Evolutionary conservation across 2,888 invertebrate species (phyloP), one percentile per base, ranked within the genome.

Genomic region (Eucera pruinosa): DNA sequence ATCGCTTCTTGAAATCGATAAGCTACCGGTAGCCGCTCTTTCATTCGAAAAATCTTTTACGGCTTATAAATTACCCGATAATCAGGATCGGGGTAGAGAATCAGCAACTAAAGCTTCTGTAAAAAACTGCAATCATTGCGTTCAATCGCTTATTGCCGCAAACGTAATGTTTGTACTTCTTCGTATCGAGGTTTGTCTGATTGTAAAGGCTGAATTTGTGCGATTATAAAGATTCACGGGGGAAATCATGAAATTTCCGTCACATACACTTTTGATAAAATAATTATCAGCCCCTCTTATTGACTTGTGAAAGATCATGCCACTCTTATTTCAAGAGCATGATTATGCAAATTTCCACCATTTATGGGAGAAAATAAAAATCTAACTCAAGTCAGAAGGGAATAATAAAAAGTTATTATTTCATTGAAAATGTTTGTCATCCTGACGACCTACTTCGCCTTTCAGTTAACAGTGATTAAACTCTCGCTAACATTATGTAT

Each of bases 1-100:
- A 82, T 78, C 70, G 80, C 64, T 80, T 73, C 73, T 71, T 67
- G 73, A 82, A 84, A 83, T 84, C 82, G 82, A 65, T 80, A 80
- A 74, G 78, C 78, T 66, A 66, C 67, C 70, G 58, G 65, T 61
- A 54, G 62, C 65, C 78, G 65, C 36, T 72, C 70, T 68, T 27
- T 80, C 69, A 43, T 75, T 74, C 48, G 62, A 74, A 66, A 74
- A 82, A 68, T 68, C 30, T n/a, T 45, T 65, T 64, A 43, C 50
- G 71, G 13, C 45, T 64, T 54, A 60, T 54, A 68, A 68, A 68
- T 57, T 72, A 23, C n/a, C n/a, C 39, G 41, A 20, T 23, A 52
- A 47, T 74, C 52, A 54, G 45, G 30, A 65, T 47, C 39, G 0
- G 11, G 18, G 18, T 30, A 48, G 30, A 72, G 47, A 33, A 58